These are phyloP conservation scores for Slavum lentiscoides DNA, from an alignment of 2,888 invertebrate species.

Conservation along the genomic window DNA sequence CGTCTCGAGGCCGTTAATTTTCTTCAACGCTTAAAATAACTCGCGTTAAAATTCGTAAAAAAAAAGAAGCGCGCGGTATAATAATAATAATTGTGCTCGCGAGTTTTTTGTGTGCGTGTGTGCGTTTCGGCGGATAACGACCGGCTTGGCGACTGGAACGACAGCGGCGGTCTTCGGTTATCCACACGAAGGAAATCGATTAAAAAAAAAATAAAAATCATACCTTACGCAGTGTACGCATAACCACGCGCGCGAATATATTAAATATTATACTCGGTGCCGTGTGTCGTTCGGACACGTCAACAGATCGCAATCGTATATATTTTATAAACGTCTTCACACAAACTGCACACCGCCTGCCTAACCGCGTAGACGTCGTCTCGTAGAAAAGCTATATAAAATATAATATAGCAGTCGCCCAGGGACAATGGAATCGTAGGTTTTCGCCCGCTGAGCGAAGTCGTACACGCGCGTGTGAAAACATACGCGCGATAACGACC, in stretches of 20 bases:
- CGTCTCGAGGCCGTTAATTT: too few relatives aligned
- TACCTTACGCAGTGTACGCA: too few relatives aligned
- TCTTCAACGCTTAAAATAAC: too few relatives aligned
- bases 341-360: too few relatives aligned
- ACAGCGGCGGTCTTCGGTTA: background rate
- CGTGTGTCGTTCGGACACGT: background rate
- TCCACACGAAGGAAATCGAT: slow-evolving; percentile 25
- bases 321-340: slow-evolving; percentile 2
- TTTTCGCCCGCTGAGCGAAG: slow-evolving; percentile 5
- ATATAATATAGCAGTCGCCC: background rate
- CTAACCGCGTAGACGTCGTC: too few relatives aligned
- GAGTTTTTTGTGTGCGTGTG: too few relatives aligned
- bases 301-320: slow-evolving; percentile 24
- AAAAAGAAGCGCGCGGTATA: too few relatives aligned
- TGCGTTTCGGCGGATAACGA: too few relatives aligned
- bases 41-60: too few relatives aligned
- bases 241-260: background rate
- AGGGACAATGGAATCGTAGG: slow-evolving; percentile 27
- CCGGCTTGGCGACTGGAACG: background rate
- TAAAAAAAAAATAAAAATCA: slow-evolving; percentile 11
- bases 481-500: background rate
- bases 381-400: background rate
- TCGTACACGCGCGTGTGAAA: background rate
- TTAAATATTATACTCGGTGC: background rate
- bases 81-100: too few relatives aligned